Percentiles rank a stretch among this genome's conserved stretches.
phyloP scores from a whole-genome alignment of 2,888 invertebrate species.

The Gasteruption jaculator region DNA sequence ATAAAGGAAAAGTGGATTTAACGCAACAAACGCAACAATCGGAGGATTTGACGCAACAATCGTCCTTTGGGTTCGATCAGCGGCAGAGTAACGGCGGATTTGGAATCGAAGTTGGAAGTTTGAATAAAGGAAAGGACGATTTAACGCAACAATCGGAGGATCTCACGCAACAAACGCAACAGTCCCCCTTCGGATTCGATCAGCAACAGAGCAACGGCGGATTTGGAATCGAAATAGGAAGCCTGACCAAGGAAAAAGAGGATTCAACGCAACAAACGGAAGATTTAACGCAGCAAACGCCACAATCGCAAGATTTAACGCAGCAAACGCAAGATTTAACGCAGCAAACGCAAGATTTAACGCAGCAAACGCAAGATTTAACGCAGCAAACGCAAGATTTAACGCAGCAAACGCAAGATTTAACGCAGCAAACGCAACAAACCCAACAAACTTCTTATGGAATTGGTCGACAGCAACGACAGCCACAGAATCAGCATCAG shows the following conservation, averaged over 20 bases:
- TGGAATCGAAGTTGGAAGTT: not conserved
- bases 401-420: conserved; percentile 7
- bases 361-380: conserved; percentile 5
- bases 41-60: conserved; percentile 19
- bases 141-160: conserved; percentile 11
- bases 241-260: conserved; percentile 2
- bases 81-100: too few species aligned
- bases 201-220: too few species aligned
- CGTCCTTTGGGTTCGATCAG: conserved; percentile 15
- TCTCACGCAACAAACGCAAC: conserved; percentile 12
- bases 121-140: conserved; percentile 21
- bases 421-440: conserved; percentile 18
- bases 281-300: conserved; percentile 21
- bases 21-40: conserved; percentile 20
- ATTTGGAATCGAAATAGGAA: conserved; percentile 3
- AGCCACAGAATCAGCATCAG: too few species aligned
- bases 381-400: conserved; percentile 10
- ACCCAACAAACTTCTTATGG: not conserved
- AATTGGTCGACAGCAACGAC: conserved; percentile 11
- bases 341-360: too few species aligned
- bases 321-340: conserved; percentile 22
- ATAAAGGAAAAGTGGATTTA: conserved; percentile 22
- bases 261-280: conserved; percentile 19
- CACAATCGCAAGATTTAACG: conserved; percentile 26
- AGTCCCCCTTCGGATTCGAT: conserved; percentile 15